Evolutionary conservation across 1,140 invertebrate species (phyloP).

Genomic region (Nixonia krombeini): DNA sequence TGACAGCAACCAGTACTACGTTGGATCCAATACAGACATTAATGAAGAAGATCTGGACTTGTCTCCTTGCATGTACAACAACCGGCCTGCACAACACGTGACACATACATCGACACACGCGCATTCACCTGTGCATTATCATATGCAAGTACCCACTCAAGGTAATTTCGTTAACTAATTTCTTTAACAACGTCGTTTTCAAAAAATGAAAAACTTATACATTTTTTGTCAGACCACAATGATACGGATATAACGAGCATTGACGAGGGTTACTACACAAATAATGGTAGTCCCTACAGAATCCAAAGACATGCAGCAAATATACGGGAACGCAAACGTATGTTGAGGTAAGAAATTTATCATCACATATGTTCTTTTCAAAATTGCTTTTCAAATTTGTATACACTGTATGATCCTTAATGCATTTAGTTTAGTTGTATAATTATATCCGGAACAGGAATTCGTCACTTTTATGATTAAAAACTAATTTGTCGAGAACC

Average conservation of each 20-base stretch:
- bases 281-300: conserved; percentile 84
- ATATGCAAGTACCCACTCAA: conserved; percentile 64
- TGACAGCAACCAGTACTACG: conserved; percentile 69
- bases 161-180: conserved; percentile 46
- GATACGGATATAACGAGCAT: conserved; percentile 66
- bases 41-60: conserved; percentile 76
- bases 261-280: conserved; percentile 73
- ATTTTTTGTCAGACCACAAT: conserved; percentile 61
- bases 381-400: too few relatives aligned
- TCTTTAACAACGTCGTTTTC: not conserved
- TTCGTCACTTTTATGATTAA: too few relatives aligned
- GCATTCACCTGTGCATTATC: conserved; percentile 66
- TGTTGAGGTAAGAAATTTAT: conserved; percentile 88
- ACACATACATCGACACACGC: conserved; percentile 59
- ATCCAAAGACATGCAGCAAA: conserved; percentile 92
- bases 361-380: not conserved
- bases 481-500: too few relatives aligned
- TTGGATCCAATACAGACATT: conserved; percentile 69
- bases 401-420: too few relatives aligned
- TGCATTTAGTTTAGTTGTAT: too few relatives aligned
- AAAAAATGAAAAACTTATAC: too few relatives aligned
- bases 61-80: conserved; percentile 79
- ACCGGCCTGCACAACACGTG: conserved; percentile 67
- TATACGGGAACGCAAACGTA: conserved; percentile 93
- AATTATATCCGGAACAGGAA: too few relatives aligned